A percentile compares a stretch with the other conserved stretches of the same genome.
Evolutionary conservation across 2,888 invertebrate genomes (phyloP).

Genomic region (Choreutis nemorana): DNA sequence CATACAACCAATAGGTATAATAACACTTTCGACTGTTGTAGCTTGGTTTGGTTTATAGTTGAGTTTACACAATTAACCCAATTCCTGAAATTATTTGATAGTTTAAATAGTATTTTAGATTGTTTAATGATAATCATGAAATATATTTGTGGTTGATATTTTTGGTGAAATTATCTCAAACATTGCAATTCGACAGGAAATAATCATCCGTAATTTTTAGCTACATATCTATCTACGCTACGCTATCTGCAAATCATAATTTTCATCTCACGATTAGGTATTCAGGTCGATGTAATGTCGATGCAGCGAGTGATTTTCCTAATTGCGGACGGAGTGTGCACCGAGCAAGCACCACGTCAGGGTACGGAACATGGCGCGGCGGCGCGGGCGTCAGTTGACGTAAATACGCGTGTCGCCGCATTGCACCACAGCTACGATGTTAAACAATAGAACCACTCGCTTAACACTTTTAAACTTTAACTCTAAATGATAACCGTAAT

Average conservation of each 20-base stretch:
- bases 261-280: slow-evolving; percentile 53
- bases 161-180: too few relatives aligned
- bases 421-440: slow-evolving; percentile 34
- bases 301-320: slow-evolving; percentile 39
- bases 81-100: too few relatives aligned
- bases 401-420: slow-evolving; percentile 57
- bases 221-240: slow-evolving; percentile 41
- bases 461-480: too few relatives aligned
- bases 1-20: too few relatives aligned
- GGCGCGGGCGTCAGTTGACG: slow-evolving; percentile 44
- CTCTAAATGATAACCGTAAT: too few relatives aligned
- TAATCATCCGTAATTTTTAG: slow-evolving; percentile 45
- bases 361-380: slow-evolving; percentile 9
- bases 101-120: too few relatives aligned
- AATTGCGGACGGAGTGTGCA: slow-evolving; percentile 23
- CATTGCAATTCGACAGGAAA: slow-evolving; percentile 45
- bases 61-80: too few relatives aligned
- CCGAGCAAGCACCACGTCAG: slow-evolving; percentile 14
- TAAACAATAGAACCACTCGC: slow-evolving; percentile 53
- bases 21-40: too few relatives aligned
- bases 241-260: slow-evolving; percentile 48
- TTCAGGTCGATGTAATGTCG: slow-evolving; percentile 41
- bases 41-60: too few relatives aligned
- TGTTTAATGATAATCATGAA: too few relatives aligned
- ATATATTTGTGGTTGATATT: too few relatives aligned